These are phyloP conservation scores for Takifugu rubripes DNA, from an alignment of 2,797 vertebrate species.

Conservation along the genomic window DNA sequence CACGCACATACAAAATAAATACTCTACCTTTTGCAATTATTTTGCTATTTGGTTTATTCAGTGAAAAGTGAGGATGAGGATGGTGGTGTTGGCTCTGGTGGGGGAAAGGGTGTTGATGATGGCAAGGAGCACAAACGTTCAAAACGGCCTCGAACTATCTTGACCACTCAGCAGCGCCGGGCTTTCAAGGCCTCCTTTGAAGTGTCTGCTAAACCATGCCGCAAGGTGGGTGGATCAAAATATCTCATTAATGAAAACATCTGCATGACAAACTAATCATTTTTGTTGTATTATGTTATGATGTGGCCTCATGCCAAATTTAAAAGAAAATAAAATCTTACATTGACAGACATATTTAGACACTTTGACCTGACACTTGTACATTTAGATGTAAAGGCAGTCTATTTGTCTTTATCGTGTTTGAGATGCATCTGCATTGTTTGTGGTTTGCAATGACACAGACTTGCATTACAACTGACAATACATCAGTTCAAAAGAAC, in stretches of 20 bases:
- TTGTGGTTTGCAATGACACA: too few relatives aligned
- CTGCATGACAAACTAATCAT: constrained; percentile 7
- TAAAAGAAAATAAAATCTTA: too few relatives aligned
- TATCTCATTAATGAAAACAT: constrained; percentile 7
- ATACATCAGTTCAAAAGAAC: too few relatives aligned
- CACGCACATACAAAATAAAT: not conserved
- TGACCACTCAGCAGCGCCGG: constrained; percentile 88
- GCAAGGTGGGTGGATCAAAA: constrained; percentile 77
- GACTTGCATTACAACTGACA: too few relatives aligned
- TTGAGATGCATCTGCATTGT: too few relatives aligned
- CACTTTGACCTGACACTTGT: too few relatives aligned
- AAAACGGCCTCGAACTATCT: constrained; percentile 87
- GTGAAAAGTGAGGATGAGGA: constrained; percentile 92
- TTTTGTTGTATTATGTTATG: too few relatives aligned
- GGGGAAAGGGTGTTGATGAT: constrained; percentile 81
- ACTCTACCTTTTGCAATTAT: not conserved
- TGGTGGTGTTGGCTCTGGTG: constrained; percentile 76
- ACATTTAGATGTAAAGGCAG: too few relatives aligned
- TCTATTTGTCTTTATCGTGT: too few relatives aligned
- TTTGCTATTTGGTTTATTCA: constrained; percentile 44
- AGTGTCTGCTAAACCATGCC: constrained; percentile 89
- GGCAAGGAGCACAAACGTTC: constrained; percentile 87
- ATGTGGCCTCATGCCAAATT: too few relatives aligned
- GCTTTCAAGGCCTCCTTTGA: constrained; percentile 92
- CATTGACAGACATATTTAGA: too few relatives aligned